Evolutionary conservation across 2,888 invertebrate genomes (phyloP).

Genomic region (Rhingia rostrata): DNA sequence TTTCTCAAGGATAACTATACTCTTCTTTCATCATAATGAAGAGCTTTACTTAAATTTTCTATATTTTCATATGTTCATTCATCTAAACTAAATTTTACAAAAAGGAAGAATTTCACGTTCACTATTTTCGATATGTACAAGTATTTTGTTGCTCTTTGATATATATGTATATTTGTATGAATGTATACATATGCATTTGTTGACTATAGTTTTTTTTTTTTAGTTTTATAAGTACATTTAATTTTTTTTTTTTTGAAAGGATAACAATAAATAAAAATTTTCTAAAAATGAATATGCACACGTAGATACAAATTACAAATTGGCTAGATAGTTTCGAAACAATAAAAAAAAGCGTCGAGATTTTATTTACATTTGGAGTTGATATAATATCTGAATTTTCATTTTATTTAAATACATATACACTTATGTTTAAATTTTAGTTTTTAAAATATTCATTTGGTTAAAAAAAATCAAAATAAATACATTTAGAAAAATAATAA

Average conservation of each 20-base stretch:
- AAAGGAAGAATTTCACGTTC: conserved; percentile 70
- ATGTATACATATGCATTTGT: conserved; percentile 29
- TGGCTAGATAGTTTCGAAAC: conserved; percentile 55
- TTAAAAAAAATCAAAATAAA: conserved; percentile 41
- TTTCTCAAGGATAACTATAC: conserved; percentile 57
- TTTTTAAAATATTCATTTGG: conserved; percentile 28
- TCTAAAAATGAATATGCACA: conserved; percentile 39
- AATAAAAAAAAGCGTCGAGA: conserved; percentile 50
- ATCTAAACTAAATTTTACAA: conserved; percentile 63
- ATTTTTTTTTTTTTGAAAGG: conserved; percentile 22
- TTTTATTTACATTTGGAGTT: conserved; percentile 58
- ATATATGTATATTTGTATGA: conserved; percentile 25
- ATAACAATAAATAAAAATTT: conserved; percentile 31
- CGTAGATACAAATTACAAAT: conserved; percentile 62
- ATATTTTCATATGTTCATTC: conserved; percentile 57
- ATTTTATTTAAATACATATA: conserved; percentile 42
- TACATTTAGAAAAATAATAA: conserved; percentile 60
- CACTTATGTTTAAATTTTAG: conserved; percentile 26
- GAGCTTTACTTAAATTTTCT: conserved; percentile 34
- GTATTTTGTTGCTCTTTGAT: conserved; percentile 38
- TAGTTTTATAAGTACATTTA: conserved; percentile 7
- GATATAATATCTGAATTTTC: conserved; percentile 2
- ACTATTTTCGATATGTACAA: conserved; percentile 71
- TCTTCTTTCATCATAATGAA: conserved; percentile 20
- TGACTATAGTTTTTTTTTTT: conserved; percentile 40